Base-by-base conservation (phyloP, 2,113 vertebrate species). In the Microcebus griseorufus region DNA sequence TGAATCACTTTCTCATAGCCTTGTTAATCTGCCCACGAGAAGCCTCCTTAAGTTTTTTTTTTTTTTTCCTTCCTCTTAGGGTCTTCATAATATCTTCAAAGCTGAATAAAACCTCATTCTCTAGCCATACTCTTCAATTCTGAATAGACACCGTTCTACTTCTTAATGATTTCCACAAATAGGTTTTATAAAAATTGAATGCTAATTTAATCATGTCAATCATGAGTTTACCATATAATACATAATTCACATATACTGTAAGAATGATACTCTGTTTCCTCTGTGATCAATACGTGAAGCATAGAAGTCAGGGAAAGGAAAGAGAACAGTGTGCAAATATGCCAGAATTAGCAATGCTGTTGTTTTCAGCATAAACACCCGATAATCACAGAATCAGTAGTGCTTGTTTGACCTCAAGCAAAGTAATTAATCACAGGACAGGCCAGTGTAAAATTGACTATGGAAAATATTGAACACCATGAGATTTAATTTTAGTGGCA, bases 401-500 rank as follows among this genome's bases (percentile, higher is more conserved):
- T 62, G 48, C 18, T 58, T 79, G 42, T 81, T 5, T 58, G 65
- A 65, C 91, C 94, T 93, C 10, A 32, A 85, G 72, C 23, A 88
- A 94, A 85, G 58, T 72, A 69, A 94, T 79, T 86, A 90, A 87
- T 86, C 83, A 96, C 23, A 78, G 64, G 53, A 4, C 11, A 95
- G 53, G 45, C 5, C 51, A 25, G 20, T 75, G n/a, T 42, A 88
- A 81, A 90, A 85, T 16, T 58, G 67, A 88, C 82, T 76, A 76
- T 58, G 29, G 70, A 90, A 96, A 97, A 65, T 80, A 94, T 0
- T 20, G 42, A 79, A 58, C 27, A 69, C 58, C 9, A 18, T 3
- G 22, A 7, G 32, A 90, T 91, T 95, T 93, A 90, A 93, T 82
- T 90, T 89, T 62, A 62, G 73, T 73, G 89, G 82, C 12, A 96